Evolutionary conservation across 2,888 invertebrate species (phyloP).

Genomic region (Epirrhoe alternata): DNA sequence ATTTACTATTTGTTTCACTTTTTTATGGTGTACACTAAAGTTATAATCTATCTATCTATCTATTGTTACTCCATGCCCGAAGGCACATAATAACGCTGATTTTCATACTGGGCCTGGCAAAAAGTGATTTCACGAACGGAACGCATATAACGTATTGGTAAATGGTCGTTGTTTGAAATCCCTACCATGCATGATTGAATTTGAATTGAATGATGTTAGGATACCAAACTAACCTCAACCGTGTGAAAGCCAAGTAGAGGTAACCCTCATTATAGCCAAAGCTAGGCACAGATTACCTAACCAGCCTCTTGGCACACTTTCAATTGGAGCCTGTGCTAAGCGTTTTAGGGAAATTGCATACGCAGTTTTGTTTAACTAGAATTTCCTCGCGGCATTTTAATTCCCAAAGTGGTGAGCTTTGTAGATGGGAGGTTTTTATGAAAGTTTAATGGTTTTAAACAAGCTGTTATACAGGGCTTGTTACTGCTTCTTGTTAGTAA

Average conservation of each 20-base stretch:
- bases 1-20: no score
- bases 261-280: constrained; percentile 35
- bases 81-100: no score
- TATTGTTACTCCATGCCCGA: no score
- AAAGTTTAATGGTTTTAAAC: not conserved
- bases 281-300: constrained; percentile 32
- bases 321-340: constrained; percentile 25
- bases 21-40: no score
- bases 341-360: constrained; percentile 30
- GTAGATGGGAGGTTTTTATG: constrained; percentile 9
- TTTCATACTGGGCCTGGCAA: no score
- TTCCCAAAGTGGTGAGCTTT: constrained; percentile 25
- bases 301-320: constrained; percentile 33
- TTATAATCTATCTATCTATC: no score
- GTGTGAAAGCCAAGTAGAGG: constrained; percentile 20
- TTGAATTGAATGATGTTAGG: no score
- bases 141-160: no score
- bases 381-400: constrained; percentile 21
- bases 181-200: no score
- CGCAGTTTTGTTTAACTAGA: constrained; percentile 30
- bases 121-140: no score
- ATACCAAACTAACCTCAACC: constrained; percentile 1
- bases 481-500: not conserved
- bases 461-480: not conserved
- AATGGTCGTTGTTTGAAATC: no score